Base-by-base conservation (phyloP, 1,140 invertebrate species). In the Leptinotarsa texana region DNA sequence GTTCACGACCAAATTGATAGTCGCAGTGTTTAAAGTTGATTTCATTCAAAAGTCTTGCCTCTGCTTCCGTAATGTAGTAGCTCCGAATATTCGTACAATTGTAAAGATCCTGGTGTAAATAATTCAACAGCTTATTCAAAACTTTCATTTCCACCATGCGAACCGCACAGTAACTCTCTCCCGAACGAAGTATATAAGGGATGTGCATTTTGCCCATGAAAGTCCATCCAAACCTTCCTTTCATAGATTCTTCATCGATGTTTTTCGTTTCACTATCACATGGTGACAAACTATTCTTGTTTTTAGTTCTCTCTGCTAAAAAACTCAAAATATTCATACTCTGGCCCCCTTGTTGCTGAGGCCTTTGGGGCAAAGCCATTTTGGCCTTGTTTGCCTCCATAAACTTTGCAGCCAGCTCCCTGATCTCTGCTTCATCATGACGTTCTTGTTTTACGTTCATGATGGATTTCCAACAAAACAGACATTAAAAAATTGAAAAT, bases 1-100 rank as follows among this genome's bases (percentile, higher is more conserved):
- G 88, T 76, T 96, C 94, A 63, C 92, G 90, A 1, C 96, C 96
- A 86, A 95, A 98, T 79, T 95, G 92, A 77, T 89, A 91, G 80
- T 97, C 96, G 88, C 96, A 97, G 83, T 98, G 97, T 85, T 93
- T 93, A 47, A 90, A 87, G 87, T 98, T 99, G 75, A 98, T 97
- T 85, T 98, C 96, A 84, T 96, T 97, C 27, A 98, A 89, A 17
- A 98, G 87, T 75, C 94, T 92, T 65, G 94, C 93, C 87, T 98
- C 96, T 3, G 92, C 90, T 77, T 95, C 93, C 6, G 95, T 98
- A 73, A 98, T 96, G 84, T 95, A 98, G 85, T 96, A 96, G 87
- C 95, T 96, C 74, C 94, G 90, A 70, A 98, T 95, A 84, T 93
- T 95, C 2, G 95, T 96, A 84, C 95, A 96, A 77, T 88, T 91